Evolutionary conservation across 2,888 invertebrate genomes (phyloP).

Genomic region (Physocephala rufipes): DNA sequence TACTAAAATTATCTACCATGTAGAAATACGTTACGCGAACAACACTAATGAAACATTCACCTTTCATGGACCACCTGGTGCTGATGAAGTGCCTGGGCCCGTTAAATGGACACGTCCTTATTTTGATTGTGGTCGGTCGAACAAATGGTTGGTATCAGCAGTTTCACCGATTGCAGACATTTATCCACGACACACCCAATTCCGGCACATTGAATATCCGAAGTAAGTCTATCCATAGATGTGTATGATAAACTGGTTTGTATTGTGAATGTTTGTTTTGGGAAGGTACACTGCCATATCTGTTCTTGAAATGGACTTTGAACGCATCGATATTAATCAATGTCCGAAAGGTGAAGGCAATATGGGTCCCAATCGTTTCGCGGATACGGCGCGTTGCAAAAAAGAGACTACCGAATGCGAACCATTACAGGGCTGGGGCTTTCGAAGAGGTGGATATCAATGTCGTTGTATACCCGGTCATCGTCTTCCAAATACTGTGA

Average conservation of each 20-base stretch:
- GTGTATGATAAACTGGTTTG: too few relatives aligned
- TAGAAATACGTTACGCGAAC: conserved; percentile 93
- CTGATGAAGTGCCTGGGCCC: conserved; percentile 91
- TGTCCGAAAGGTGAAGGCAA: conserved; percentile 92
- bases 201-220: conserved; percentile 92
- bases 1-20: conserved; percentile 91
- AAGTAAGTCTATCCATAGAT: conserved; percentile 72
- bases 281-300: conserved; percentile 85
- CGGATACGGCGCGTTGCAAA: conserved; percentile 90
- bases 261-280: too few relatives aligned
- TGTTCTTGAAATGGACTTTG: conserved; percentile 95
- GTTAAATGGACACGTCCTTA: conserved; percentile 95
- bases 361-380: conserved; percentile 86
- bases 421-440: conserved; percentile 95
- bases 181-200: conserved; percentile 91
- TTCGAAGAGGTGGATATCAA: conserved; percentile 93
- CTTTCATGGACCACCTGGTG: conserved; percentile 93
- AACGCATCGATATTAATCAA: conserved; percentile 96
- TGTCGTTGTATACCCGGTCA: conserved; percentile 91
- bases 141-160: conserved; percentile 95
- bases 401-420: conserved; percentile 94
- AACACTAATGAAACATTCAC: conserved; percentile 96
- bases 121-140: conserved; percentile 94
- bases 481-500: conserved; percentile 85
- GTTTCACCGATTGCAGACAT: conserved; percentile 96